These are phyloP conservation scores for Dasypogon diadema DNA, from an alignment of 2,888 invertebrate genomes.

Conservation along the genomic window DNA sequence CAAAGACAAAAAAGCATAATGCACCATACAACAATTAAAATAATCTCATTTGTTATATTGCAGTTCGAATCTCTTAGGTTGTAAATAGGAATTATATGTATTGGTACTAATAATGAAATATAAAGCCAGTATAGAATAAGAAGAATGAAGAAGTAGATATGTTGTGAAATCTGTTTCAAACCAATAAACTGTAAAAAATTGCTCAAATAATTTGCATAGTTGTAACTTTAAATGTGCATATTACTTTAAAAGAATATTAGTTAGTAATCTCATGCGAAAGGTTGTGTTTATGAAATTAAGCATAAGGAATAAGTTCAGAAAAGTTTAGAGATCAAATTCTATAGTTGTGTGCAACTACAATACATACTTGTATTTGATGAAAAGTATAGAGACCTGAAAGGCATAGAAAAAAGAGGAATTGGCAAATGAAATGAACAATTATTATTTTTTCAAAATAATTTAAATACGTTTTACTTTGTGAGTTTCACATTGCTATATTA, in stretches of 20 bases:
- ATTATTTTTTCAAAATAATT: neutral
- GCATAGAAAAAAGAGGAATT: neutral
- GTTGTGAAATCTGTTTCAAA: neutral
- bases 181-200: neutral
- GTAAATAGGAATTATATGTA: too few species aligned
- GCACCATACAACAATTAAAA: too few species aligned
- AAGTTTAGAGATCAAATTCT: neutral
- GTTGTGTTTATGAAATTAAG: slow-evolving; percentile 6
- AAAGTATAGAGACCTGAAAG: neutral
- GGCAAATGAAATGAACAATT: neutral
- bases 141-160: neutral
- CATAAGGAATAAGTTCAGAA: neutral
- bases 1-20: too few species aligned
- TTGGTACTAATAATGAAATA: too few species aligned
- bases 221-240: neutral
- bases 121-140: neutral
- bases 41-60: too few species aligned
- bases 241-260: neutral
- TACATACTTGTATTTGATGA: too few species aligned
- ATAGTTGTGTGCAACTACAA: too few species aligned
- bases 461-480: neutral
- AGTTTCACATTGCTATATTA: neutral
- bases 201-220: neutral
- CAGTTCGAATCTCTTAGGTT: too few species aligned
- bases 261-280: neutral